A percentile compares a stretch with the other conserved stretches of the same genome.
These are phyloP conservation scores for Anguilla rostrata DNA, from an alignment of 2,113 vertebrate genomes.

Conservation along the genomic window DNA sequence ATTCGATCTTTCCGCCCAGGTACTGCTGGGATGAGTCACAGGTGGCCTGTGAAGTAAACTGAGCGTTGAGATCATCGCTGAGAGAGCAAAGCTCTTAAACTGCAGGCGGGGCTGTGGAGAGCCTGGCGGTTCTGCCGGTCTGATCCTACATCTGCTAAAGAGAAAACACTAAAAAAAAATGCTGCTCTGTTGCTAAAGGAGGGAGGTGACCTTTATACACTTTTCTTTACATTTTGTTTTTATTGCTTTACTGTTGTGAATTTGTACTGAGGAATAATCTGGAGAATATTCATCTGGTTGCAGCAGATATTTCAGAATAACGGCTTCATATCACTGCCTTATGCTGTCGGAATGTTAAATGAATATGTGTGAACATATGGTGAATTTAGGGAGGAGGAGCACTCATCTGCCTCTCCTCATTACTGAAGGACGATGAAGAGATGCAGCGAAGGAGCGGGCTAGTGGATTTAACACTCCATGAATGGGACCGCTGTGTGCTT, in stretches of 20 bases:
- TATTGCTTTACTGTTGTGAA: background rate
- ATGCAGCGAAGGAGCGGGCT: background rate
- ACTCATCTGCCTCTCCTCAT: conserved; percentile 5
- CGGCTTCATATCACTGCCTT: background rate
- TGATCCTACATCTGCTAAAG: background rate
- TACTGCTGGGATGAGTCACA: background rate
- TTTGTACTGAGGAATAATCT: background rate
- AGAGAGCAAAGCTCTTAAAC: too few relatives aligned
- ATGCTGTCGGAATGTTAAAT: background rate
- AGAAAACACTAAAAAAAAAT: background rate
- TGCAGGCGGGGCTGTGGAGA: too few relatives aligned
- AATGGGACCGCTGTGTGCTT: background rate
- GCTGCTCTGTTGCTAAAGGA: background rate
- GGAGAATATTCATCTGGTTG: background rate
- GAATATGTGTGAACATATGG: conserved; percentile 4
- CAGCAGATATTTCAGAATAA: background rate
- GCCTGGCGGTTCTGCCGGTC: too few relatives aligned
- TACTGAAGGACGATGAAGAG: background rate
- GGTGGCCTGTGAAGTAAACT: background rate
- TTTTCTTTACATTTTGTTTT: background rate
- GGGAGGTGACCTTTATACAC: background rate
- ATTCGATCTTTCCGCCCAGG: background rate
- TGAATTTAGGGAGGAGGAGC: background rate
- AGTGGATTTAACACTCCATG: background rate
- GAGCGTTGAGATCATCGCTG: too few relatives aligned